Evolutionary conservation across 2,888 invertebrate genomes (phyloP).

Genomic region (Phaonia tiefii): DNA sequence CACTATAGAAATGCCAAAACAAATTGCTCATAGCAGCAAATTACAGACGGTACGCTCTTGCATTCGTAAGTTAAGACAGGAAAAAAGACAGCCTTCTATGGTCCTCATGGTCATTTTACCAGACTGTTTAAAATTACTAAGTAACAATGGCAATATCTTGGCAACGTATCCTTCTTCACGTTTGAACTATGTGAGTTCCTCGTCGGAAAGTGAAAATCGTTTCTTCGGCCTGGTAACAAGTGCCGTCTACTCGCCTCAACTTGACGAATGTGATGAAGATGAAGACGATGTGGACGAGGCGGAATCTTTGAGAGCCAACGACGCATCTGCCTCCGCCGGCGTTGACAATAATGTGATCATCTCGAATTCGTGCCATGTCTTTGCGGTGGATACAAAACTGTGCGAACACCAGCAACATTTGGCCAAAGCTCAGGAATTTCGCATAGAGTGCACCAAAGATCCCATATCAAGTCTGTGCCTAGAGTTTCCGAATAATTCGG

Average conservation of each 20-base stretch:
- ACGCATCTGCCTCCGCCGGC: slow-evolving; percentile 42
- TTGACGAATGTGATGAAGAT: slow-evolving; percentile 78
- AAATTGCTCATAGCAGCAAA: slow-evolving; percentile 87
- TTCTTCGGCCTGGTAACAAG: slow-evolving; percentile 96
- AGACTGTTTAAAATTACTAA: slow-evolving; percentile 89
- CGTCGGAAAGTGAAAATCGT: slow-evolving; percentile 93
- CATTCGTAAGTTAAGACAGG: slow-evolving; percentile 92
- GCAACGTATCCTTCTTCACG: slow-evolving; percentile 93
- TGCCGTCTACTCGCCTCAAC: slow-evolving; percentile 83
- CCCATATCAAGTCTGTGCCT: slow-evolving; percentile 89
- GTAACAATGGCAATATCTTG: slow-evolving; percentile 88
- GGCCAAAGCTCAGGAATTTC: slow-evolving; percentile 90
- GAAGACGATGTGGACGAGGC: slow-evolving; percentile 55
- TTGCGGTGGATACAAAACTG: slow-evolving; percentile 94
- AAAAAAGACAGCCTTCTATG: slow-evolving; percentile 91
- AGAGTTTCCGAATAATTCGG: slow-evolving; percentile 94
- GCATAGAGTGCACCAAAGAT: slow-evolving; percentile 91
- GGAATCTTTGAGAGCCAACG: background rate
- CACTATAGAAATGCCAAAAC: slow-evolving; percentile 96
- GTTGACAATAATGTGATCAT: slow-evolving; percentile 81
- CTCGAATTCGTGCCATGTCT: slow-evolving; percentile 96
- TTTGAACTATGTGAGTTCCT: slow-evolving; percentile 93
- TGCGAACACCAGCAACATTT: slow-evolving; percentile 90
- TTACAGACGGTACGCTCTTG: slow-evolving; percentile 91
- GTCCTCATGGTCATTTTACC: slow-evolving; percentile 92